Conservation (phyloP, 2,113 vertebrate species). For the Emydocephalus ijimae region DNA sequence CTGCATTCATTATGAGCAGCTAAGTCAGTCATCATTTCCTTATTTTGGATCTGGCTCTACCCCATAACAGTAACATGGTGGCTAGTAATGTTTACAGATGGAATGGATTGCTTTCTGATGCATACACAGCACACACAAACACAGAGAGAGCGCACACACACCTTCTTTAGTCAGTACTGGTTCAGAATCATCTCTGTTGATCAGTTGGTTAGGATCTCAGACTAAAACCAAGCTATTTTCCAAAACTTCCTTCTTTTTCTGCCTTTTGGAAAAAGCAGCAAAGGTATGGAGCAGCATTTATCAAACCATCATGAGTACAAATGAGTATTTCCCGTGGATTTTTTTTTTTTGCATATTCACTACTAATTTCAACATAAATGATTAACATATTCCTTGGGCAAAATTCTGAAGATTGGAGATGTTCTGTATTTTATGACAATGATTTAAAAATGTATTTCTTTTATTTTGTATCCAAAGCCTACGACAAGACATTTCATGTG, state of each 20-base stretch:
- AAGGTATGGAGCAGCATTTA: neutral
- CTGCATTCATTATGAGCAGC: neutral
- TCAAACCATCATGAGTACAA: neutral
- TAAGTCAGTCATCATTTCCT: neutral
- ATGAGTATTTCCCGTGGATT: neutral
- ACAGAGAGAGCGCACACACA: neutral
- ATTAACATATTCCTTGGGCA: neutral
- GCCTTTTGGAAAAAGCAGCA: neutral
- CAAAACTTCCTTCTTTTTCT: neutral
- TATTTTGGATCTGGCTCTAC: neutral
- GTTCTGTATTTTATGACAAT: neutral
- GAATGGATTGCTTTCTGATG: neutral
- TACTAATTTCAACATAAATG: neutral
- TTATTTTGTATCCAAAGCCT: neutral
- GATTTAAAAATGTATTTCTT: neutral
- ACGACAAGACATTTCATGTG: neutral
- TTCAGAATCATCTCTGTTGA: neutral
- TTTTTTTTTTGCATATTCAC: neutral
- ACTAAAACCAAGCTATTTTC: neutral
- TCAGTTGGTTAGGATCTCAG: neutral
- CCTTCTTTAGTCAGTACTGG: neutral
- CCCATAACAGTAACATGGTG: accelerated
- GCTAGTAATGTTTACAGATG: too few species aligned
- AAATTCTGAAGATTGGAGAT: neutral
- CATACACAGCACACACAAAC: neutral